Base-by-base conservation (phyloP, 37 sponge, comb jelly and placozoan genomes). In the Petrosia ficiformis region DNA sequence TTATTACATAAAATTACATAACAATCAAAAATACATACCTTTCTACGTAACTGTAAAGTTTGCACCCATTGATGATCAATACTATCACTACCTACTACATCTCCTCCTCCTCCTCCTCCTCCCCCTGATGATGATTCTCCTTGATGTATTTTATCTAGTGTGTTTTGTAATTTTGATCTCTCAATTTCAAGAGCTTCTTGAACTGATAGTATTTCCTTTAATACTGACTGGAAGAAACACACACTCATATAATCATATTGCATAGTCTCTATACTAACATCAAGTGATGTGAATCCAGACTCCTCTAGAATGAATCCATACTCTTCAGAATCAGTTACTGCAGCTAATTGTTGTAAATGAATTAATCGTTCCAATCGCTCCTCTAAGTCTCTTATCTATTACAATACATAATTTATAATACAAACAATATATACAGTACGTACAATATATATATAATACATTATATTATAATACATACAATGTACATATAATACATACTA, bases 11-110 rank as follows among this genome's bases (percentile, higher is more conserved):
- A 19, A 14, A 19, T 14, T 14, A 48, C 14, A 8, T 48, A 48
- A 19, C 54, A 48, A 48, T 48, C 54, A 8, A 19, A 19, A 19
- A 11, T 22, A 61, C 78, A 61, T 14, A 80, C 88, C 65, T 78
- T 92, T 31, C 63, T 79, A 43, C 92, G 79, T 40, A 59, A 67
- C 29, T 68, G 67, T 33, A 92, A 44, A 63, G 78, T 81, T 67
- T 87, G 68, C 39, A 92, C 69, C 93, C 90, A 87, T 30, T 92
- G 63, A 61, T 5, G 26, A 22, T 61, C 63, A 61, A n/a, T 29
- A 26, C n/a, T 11, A 19, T 48, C 54, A 48, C 54, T 48, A 48
- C 16, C 14, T 19, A 16, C 54, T 26, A 29, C 5, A 60, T 75
- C 6, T 33, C 31, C 26, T 31, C 64, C 4, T 34, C 10, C 35